Evolutionary conservation across 2,797 vertebrate species (phyloP), one percentile per base, ranked within the genome.

Genomic region (Melanogrammus aeglefinus): DNA sequence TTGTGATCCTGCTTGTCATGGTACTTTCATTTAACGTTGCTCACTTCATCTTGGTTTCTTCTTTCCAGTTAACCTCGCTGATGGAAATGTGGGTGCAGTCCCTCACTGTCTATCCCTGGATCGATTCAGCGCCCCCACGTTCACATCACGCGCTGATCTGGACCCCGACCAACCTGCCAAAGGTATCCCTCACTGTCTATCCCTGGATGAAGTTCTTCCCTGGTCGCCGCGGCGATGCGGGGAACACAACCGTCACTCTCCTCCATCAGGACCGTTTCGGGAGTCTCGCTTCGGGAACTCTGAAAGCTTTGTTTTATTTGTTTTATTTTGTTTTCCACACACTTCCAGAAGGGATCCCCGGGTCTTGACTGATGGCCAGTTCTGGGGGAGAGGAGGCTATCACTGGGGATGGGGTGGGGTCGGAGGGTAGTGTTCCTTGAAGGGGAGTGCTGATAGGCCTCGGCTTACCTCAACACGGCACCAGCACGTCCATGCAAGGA

Each of bases 1-100:
- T 29, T 27, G 63, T 75, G 72, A 75, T 14, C n/a, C 63, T 78
- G 57, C 72, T 7, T 33, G 31, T 33, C 31, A 5, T 24, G 73
- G 29, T 72, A 16, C 12, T 18, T 14, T 14, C 4, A 33, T 35
- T 72, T 3, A 72, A 16, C 70, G 33, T 35, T 9, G 70, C 70
- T 72, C 4, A 76, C 5, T 79, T 21, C 73, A 0, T 84, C 70
- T 89, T 39, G 85, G 21, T 87, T 39, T 91, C 79, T 76, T 57
- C 79, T 76, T 90, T 31, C 78, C 75, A 99, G 98, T 95, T 99
- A 99, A 97, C 96, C 95, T 94, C 89, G 93, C 95, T 24, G 63
- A 93, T 74, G 79, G 87, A 93, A 95, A 91, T 84, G 94, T 91
- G 94, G 92, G 92, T 90, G 90, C n/a, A 24, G 57, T 24, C 70